These are phyloP conservation scores for Patella ulyssiponensis DNA, from an alignment of 2,888 invertebrate species.

Conservation along the genomic window DNA sequence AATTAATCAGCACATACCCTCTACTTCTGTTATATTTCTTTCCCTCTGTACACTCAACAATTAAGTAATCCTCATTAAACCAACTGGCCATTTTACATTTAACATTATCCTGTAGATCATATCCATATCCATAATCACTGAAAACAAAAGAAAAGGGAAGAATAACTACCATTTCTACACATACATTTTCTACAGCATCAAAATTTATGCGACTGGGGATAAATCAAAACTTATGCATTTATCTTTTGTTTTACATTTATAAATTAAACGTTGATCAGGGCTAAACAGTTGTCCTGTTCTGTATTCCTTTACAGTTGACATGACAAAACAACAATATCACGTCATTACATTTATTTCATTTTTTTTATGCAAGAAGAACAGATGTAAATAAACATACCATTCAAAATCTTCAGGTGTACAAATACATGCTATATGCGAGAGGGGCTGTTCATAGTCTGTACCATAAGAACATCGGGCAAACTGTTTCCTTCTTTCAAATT, in stretches of 20 bases:
- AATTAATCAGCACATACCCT: conserved; percentile 39
- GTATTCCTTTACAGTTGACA: background rate
- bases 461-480: conserved; percentile 58
- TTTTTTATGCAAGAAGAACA: too few relatives aligned
- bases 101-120: conserved; percentile 34
- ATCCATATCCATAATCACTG: conserved; percentile 69
- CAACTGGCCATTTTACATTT: conserved; percentile 45
- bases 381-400: conserved; percentile 51
- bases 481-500: conserved; percentile 53
- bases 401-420: conserved; percentile 64
- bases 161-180: background rate
- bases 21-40: conserved; percentile 39
- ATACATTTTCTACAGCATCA: too few relatives aligned
- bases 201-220: too few relatives aligned
- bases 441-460: conserved; percentile 44
- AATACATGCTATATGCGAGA: conserved; percentile 43
- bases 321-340: too few relatives aligned
- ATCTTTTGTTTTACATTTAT: too few relatives aligned
- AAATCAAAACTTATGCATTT: too few relatives aligned
- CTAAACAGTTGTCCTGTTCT: background rate
- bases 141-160: conserved; percentile 24
- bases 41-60: conserved; percentile 49
- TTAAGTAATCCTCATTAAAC: conserved; percentile 37
- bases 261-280: too few relatives aligned
- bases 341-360: too few relatives aligned